A percentile compares a stretch with the other conserved stretches of the same genome.
Conservation (phyloP, 2,888 invertebrate genomes). For the Ochlodes sylvanus region DNA sequence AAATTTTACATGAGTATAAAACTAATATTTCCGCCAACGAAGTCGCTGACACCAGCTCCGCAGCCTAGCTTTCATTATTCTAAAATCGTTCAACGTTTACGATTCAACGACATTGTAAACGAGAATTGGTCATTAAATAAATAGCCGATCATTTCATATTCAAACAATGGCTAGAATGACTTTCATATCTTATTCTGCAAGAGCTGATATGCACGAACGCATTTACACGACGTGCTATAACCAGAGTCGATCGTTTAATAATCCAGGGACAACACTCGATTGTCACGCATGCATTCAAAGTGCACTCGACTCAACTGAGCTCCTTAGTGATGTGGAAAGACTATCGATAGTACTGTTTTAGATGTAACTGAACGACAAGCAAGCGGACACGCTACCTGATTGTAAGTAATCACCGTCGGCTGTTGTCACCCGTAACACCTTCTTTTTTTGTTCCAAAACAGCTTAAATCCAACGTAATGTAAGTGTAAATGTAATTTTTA, state of each 20-base stretch:
- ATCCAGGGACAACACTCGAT: constrained; percentile 21
- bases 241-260: constrained; percentile 9
- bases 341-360: background rate
- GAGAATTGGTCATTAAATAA: background rate
- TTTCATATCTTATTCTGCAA: background rate
- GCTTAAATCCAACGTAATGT: too few relatives aligned
- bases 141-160: background rate
- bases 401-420: too few relatives aligned
- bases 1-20: too few relatives aligned
- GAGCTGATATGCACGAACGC: background rate
- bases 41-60: too few relatives aligned
- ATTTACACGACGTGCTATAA: background rate
- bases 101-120: background rate
- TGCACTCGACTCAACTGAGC: constrained; percentile 3
- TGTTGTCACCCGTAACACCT: too few relatives aligned
- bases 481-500: too few relatives aligned
- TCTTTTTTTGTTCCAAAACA: too few relatives aligned
- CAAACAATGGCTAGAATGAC: background rate
- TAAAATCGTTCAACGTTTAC: too few relatives aligned
- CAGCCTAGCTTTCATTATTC: too few relatives aligned
- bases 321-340: background rate
- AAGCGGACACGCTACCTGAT: too few relatives aligned
- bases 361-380: too few relatives aligned
- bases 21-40: too few relatives aligned
- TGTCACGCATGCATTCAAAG: constrained; percentile 7